Evolutionary conservation across 2,888 invertebrate species (phyloP), one percentile per base, ranked within the genome.

Genomic region (Idaea biselata): DNA sequence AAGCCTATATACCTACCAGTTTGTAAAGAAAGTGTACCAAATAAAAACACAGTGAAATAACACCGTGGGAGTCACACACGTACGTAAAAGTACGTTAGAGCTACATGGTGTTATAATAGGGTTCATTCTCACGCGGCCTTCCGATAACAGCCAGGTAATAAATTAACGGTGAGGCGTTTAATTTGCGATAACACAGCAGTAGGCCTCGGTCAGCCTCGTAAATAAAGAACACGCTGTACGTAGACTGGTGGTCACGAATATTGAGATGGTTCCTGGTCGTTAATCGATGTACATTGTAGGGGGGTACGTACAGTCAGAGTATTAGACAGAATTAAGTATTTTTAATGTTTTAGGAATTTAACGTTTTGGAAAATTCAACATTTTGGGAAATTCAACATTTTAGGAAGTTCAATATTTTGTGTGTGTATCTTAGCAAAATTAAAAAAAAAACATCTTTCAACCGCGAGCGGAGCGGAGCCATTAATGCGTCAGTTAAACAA

Each of bases 111-210:
- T 65, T 55, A 63, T 58, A 58, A 53, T 18, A 59, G 59, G 58
- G 60, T 60, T 60, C 63, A 66, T 70, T 73, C 68, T 62, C 68
- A 68, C 68, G 60, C 63, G 58, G 58, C 62, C 61, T 60, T 60
- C 62, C 63, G 16, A 54, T 66, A 62, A 61, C 31, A 59, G 65
- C 60, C 65, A 63, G 63, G 67, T 73, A 67, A 69, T 70, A 69
- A 68, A 73, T 70, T 63, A 66, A 60, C 55, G 53, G 59, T 31
- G 59, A 63, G 63, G 65, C 66, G 66, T 68, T 71, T 70, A 68
- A 70, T 69, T 71, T 68, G 70, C 68, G 66, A 68, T 71, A 69
- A 63, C 68, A 56, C 67, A 66, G 69, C 64, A 55, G 72, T 57
- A 59, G 59, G 60, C 64, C 55, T 56, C 25, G 33, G 54, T 61